Evolutionary conservation across 2,888 invertebrate genomes (phyloP), one percentile per base, ranked within the genome.

Genomic region (Poecilobothrus nobilitatus): DNA sequence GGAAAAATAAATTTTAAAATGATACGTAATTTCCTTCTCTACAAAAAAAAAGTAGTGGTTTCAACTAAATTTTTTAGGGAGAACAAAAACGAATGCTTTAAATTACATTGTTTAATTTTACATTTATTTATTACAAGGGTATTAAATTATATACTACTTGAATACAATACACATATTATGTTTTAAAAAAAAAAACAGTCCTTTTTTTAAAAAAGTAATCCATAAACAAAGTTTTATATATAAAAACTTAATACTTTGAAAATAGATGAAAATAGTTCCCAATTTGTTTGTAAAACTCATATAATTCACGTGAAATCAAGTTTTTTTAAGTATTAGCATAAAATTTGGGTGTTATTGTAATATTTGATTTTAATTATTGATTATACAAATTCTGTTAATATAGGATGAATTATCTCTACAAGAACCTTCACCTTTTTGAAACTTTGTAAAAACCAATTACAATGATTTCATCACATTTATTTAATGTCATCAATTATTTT

Each of bases 161-260:
- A n/a, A n/a, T n/a, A n/a, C n/a, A n/a, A n/a, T n/a, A n/a, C n/a
- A n/a, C n/a, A n/a, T n/a, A n/a, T n/a, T n/a, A n/a, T n/a, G n/a
- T n/a, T n/a, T n/a, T n/a, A n/a, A n/a, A n/a, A n/a, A n/a, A n/a
- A n/a, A n/a, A n/a, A n/a, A n/a, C n/a, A n/a, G n/a, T n/a, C n/a
- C n/a, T n/a, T n/a, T n/a, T 15, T n/a, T 65, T 65, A 65, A 33
- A 65, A 34, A n/a, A n/a, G n/a, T 5, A 65, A 1, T 34, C 94
- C 93, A 71, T 90, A 86, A 72, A 92, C 84, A 20, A 91, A 90
- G 78, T 93, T 85, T 76, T 90, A 85, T 79, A 91, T 90, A 70
- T 91, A 80, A 80, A 92, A 94, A 20, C 91, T 89, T 69, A 92
- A 93, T 2, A 92, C 90, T 67, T 89, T n/a, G n/a, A n/a, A n/a